A percentile compares a stretch with the other conserved stretches of the same genome.
Conservation (phyloP, 2,113 vertebrate genomes). For the Perca fluviatilis region DNA sequence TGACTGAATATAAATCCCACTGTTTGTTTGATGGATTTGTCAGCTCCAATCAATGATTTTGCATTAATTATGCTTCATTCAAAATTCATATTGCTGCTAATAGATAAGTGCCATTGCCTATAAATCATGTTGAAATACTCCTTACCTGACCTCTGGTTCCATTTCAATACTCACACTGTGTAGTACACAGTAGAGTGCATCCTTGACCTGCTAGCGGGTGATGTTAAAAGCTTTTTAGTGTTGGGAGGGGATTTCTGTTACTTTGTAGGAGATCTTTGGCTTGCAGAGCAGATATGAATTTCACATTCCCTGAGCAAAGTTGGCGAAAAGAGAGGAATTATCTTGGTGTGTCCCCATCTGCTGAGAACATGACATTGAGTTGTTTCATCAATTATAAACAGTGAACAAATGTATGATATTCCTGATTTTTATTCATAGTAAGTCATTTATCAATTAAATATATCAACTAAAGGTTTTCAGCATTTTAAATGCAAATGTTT, state of each 20-base stretch:
- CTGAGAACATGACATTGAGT: conserved; percentile 52
- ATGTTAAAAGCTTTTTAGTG: conserved; percentile 65
- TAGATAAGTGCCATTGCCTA: conserved; percentile 49
- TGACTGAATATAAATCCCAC: conserved; percentile 32
- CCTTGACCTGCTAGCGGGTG: conserved; percentile 28
- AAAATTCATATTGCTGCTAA: conserved; percentile 63
- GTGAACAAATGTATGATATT: background rate
- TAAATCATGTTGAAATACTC: conserved; percentile 53
- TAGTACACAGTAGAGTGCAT: conserved; percentile 29
- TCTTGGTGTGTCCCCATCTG: conserved; percentile 59
- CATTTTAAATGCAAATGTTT: background rate
- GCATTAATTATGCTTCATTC: conserved; percentile 71
- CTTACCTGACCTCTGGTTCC: conserved; percentile 21
- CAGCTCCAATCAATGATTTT: conserved; percentile 61
- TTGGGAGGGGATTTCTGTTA: conserved; percentile 58
- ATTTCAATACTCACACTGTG: conserved; percentile 2
- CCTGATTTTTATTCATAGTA: background rate
- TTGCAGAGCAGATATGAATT: conserved; percentile 48
- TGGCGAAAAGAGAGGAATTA: conserved; percentile 51
- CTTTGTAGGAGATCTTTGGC: conserved; percentile 52
- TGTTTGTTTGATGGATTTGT: conserved; percentile 52
- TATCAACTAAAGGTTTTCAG: background rate
- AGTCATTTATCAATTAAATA: background rate
- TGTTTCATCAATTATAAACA: conserved; percentile 11
- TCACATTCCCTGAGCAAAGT: conserved; percentile 21